Evolutionary conservation across 2,797 vertebrate genomes (phyloP).

Genomic region (Heteromormyrus szaboi): DNA sequence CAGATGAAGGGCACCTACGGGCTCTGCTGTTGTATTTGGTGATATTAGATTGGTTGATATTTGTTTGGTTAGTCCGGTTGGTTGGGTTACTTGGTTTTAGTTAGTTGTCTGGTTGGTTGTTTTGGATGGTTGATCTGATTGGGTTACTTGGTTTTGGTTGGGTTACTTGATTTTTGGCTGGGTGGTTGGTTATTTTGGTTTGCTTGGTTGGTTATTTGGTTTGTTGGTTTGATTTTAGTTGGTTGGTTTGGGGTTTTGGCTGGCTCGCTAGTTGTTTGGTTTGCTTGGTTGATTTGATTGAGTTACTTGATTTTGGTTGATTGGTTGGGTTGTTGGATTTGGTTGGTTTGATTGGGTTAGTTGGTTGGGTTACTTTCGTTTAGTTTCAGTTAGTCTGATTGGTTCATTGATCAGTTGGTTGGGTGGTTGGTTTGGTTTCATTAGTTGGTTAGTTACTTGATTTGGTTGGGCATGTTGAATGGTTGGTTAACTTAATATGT

Average conservation of each 20-base stretch:
- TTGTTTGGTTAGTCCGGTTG: not conserved
- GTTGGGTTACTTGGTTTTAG: not conserved
- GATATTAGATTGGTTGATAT: not conserved
- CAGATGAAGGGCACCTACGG: not conserved
- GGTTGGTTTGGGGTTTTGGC: not conserved
- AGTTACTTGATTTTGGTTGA: not conserved
- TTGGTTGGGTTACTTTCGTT: not conserved
- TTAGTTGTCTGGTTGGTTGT: not conserved
- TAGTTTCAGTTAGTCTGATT: not conserved
- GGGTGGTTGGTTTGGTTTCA: not conserved
- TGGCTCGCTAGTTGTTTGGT: not conserved
- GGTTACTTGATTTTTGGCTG: not conserved
- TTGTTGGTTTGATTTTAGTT: not conserved
- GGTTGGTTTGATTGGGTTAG: not conserved
- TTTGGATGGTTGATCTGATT: not conserved
- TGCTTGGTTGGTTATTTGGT: not conserved
- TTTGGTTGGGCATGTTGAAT: not conserved
- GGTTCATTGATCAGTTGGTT: not conserved
- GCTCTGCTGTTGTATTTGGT: not conserved
- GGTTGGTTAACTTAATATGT: not conserved
- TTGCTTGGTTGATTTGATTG: not conserved
- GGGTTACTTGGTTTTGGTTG: not conserved
- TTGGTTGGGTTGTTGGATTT: not conserved
- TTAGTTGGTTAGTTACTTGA: not conserved
- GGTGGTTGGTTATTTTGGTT: not conserved